phyloP scores from a whole-genome alignment of 1,140 invertebrate genomes.

The Bombus sibiricus region DNA sequence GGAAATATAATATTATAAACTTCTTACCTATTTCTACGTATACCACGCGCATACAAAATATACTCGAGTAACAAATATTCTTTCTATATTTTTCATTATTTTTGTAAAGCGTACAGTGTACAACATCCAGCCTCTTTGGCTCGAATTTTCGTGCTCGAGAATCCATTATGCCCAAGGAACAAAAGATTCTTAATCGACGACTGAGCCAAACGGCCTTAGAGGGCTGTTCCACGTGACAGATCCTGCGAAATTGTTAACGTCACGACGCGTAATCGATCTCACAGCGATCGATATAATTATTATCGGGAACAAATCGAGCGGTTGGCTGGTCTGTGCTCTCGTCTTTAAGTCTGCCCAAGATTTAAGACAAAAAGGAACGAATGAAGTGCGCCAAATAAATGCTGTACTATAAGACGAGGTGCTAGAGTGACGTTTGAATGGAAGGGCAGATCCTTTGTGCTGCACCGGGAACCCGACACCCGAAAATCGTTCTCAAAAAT shows the following conservation, averaged over 20 bases:
- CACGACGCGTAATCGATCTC: slow-evolving; percentile 27
- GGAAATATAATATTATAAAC: not conserved
- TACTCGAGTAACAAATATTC: not conserved
- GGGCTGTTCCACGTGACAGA: not conserved
- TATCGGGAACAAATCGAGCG: slow-evolving; percentile 43
- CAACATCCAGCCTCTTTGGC: not conserved
- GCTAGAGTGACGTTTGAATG: slow-evolving; percentile 82
- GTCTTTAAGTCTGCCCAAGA: slow-evolving; percentile 75
- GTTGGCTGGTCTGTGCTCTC: slow-evolving; percentile 61
- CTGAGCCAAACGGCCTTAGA: not conserved
- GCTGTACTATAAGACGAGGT: slow-evolving; percentile 78
- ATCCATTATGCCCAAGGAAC: slow-evolving; percentile 26
- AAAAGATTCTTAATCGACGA: slow-evolving; percentile 31
- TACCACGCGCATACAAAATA: not conserved
- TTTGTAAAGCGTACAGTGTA: not conserved
- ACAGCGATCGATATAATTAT: slow-evolving; percentile 35
- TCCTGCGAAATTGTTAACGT: slow-evolving; percentile 1
- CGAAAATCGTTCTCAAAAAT: slow-evolving; percentile 82
- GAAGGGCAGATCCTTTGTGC: slow-evolving; percentile 78
- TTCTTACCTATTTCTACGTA: not conserved
- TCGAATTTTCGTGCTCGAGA: not conserved
- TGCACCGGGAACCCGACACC: slow-evolving; percentile 78
- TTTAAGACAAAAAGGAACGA: slow-evolving; percentile 77
- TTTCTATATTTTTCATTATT: not conserved
- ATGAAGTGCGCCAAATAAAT: slow-evolving; percentile 74